Evolutionary conservation across 2,797 vertebrate species (phyloP), one percentile per base, ranked within the genome.

Genomic region (Xenentodon cancila): DNA sequence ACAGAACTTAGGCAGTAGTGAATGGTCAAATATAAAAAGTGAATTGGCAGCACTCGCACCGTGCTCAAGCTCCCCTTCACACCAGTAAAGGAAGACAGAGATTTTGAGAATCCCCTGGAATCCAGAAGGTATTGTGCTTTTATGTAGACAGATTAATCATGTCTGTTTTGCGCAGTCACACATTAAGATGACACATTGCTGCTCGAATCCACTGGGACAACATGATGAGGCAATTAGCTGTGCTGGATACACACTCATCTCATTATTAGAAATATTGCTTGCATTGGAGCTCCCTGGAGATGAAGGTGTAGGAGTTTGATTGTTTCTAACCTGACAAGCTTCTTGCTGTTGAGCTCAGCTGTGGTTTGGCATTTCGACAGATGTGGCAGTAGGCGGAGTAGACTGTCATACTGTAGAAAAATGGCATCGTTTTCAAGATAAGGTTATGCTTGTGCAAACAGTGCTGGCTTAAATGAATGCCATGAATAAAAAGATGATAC

Each of bases 201-300:
- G 53, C 49, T 68, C 25, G 40, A 84, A 80, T 82, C 84, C 70
- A 51, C 50, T 1, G 73, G 78, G 73, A 87, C 73, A 71, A 64
- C 64, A 80, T 84, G 80, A 90, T 84, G 81, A 84, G 59, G 71
- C 62, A 81, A 79, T 88, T 86, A 87, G 64, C 61, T 59, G 70
- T 42, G 69, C 68, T 5, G 27, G 75, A 73, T 83, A 65, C 59
- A 59, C 44, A 57, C 68, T 73, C 46, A 53, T 84, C 73, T 68
- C 51, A 75, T 89, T 81, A 79, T 84, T 76, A 66, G 67, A 79
- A 71, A 64, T 75, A 73, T 45, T 65, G 62, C 80, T 84, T 80
- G 50, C 53, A 44, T 68, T 71, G 52, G 55, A 25, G 59, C 59
- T 77, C 82, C 59, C 45, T 5, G 15, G 67, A 65, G 73, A 70